A percentile compares a stretch with the other conserved stretches of the same genome.
phyloP scores from a whole-genome alignment of 2,113 vertebrate genomes.

The Halichoerus grypus region DNA sequence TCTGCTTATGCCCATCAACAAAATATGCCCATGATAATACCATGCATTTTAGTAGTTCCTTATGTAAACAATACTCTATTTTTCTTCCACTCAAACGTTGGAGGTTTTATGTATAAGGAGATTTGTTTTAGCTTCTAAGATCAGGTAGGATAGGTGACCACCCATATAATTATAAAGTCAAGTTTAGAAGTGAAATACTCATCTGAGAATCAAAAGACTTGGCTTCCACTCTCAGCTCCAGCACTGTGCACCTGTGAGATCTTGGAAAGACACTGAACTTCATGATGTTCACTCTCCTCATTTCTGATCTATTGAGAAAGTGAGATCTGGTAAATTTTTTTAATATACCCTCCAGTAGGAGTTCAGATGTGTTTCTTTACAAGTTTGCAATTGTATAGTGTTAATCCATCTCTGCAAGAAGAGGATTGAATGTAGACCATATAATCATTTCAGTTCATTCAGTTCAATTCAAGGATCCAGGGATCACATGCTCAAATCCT shows the following conservation, averaged over 20 bases:
- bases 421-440: neutral
- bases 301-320: neutral
- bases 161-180: neutral
- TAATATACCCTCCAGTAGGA: neutral
- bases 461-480: neutral
- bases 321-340: neutral
- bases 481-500: neutral
- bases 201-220: neutral
- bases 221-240: neutral
- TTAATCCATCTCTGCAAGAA: neutral
- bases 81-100: neutral
- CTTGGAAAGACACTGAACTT: neutral
- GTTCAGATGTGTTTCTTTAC: neutral
- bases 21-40: neutral
- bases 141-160: neutral
- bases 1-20: neutral
- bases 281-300: neutral
- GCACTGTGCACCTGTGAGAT: neutral
- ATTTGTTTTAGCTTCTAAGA: conserved; percentile 6
- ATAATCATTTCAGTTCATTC: neutral
- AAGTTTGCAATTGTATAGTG: neutral
- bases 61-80: neutral
- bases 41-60: neutral
- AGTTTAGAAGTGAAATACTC: neutral
- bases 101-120: neutral